Percentiles rank a stretch among this genome's conserved stretches.
phyloP scores from a whole-genome alignment of 2,888 invertebrate species.

The Laothoe populi region DNA sequence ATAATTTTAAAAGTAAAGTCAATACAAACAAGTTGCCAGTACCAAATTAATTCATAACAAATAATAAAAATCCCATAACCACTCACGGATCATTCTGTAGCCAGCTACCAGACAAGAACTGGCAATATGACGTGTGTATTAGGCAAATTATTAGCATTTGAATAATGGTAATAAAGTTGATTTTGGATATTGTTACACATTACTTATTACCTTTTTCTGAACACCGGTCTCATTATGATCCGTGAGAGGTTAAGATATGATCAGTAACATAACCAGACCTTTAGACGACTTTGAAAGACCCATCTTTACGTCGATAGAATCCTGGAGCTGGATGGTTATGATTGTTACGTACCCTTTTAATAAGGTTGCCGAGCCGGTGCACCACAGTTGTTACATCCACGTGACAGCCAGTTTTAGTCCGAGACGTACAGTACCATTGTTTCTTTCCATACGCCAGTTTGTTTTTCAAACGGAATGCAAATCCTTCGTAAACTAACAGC shows the following conservation, averaged over 20 bases:
- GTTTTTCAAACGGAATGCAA: conserved; percentile 73
- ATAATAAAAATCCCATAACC: neutral
- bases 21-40: neutral
- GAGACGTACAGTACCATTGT: conserved; percentile 76
- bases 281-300: conserved; percentile 72
- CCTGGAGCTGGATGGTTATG: conserved; percentile 74
- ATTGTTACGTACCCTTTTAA: conserved; percentile 65
- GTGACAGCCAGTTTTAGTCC: conserved; percentile 72
- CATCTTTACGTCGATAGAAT: conserved; percentile 69
- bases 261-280: neutral
- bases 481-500: conserved; percentile 69
- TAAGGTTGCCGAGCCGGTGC: conserved; percentile 57
- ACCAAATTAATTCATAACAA: neutral
- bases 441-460: conserved; percentile 77
- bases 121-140: no score
- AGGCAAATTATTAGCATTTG: no score
- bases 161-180: no score
- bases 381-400: conserved; percentile 70
- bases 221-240: no score
- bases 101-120: no score
- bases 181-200: no score
- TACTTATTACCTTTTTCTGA: no score
- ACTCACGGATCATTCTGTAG: no score
- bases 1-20: neutral
- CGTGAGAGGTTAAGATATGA: no score